Conservation (phyloP, 2,888 invertebrate species). For the Euspilapteryx auroguttella region DNA sequence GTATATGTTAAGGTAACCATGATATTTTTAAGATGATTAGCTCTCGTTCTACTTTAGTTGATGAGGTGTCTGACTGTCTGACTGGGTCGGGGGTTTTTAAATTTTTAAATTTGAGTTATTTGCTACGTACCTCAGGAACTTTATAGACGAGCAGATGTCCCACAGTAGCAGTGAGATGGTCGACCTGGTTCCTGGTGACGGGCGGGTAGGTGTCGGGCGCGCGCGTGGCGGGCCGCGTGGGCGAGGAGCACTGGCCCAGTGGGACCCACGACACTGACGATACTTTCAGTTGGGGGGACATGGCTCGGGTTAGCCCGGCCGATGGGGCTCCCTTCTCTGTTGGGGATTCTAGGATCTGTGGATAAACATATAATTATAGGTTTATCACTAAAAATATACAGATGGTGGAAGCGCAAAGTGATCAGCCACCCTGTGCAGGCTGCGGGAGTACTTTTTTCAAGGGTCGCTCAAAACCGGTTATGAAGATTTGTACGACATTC, state of each 20-base stretch:
- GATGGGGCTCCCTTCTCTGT: constrained; percentile 64
- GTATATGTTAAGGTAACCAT: no score
- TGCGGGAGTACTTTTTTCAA: no score
- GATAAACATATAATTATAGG: not conserved
- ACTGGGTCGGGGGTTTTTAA: no score
- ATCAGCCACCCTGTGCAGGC: no score
- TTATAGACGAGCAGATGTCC: constrained; percentile 80
- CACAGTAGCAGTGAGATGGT: constrained; percentile 78
- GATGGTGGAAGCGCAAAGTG: no score
- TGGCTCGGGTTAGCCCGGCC: constrained; percentile 56
- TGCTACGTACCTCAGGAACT: constrained; percentile 83
- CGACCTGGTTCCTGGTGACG: constrained; percentile 80
- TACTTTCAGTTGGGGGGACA: constrained; percentile 68
- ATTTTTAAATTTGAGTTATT: no score
- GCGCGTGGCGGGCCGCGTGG: constrained; percentile 37
- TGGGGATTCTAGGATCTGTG: constrained; percentile 39
- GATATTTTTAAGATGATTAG: no score
- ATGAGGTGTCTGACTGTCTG: no score
- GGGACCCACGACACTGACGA: constrained; percentile 67
- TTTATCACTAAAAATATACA: no score
- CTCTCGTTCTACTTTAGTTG: no score
- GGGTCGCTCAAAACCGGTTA: no score
- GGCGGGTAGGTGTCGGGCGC: constrained; percentile 73
- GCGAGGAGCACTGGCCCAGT: constrained; percentile 60
- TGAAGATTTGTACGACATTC: no score